Base-by-base conservation (phyloP, 1,140 invertebrate genomes). In the Drosophila quadrilineata region DNA sequence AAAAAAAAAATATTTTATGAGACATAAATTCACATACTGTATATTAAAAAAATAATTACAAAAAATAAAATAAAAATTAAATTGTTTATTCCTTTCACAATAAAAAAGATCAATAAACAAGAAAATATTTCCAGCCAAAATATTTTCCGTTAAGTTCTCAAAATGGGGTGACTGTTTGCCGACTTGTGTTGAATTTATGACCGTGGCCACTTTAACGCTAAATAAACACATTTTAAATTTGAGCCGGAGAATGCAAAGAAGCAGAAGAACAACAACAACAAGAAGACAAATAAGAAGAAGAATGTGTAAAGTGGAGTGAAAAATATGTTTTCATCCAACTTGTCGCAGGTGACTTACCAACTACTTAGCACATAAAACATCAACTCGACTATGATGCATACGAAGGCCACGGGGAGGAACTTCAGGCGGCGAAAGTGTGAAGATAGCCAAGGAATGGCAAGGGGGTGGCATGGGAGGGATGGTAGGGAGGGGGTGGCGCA, bases 341-440 rank as follows among this genome's bases (percentile, higher is more conserved):
- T 65, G 67, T 66, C 67, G 67, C 67, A 70, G 67, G 67, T 70
- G 67, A 70, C 62, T 70, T 66, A 66, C 46, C 67, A 70, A 70
- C 67, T 59, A 70, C 62, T 70, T 66, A 70, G 48, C 54, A 70
- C 66, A 64, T 69, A 69, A 69, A 69, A 64, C 50, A 69, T 64
- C 66, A 69, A 64, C 43, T 64, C 66, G 52, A 65, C 66, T 57
- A 57, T 58, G 59, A 57, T 50, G 48, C 57, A 49, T 38, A 46
- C 31, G n/a, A n/a, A n/a, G n/a, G 22, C 14, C 10, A 21, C 12
- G 50, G n/a, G n/a, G n/a, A n/a, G n/a, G n/a, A n/a, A n/a, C n/a
- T n/a, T n/a, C n/a, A n/a, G n/a, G n/a, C n/a, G n/a, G n/a, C n/a
- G n/a, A n/a, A n/a, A n/a, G n/a, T n/a, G n/a, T n/a, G n/a, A n/a